phyloP scores from a whole-genome alignment of 2,797 vertebrate species.

The Diplodus puntazzo region DNA sequence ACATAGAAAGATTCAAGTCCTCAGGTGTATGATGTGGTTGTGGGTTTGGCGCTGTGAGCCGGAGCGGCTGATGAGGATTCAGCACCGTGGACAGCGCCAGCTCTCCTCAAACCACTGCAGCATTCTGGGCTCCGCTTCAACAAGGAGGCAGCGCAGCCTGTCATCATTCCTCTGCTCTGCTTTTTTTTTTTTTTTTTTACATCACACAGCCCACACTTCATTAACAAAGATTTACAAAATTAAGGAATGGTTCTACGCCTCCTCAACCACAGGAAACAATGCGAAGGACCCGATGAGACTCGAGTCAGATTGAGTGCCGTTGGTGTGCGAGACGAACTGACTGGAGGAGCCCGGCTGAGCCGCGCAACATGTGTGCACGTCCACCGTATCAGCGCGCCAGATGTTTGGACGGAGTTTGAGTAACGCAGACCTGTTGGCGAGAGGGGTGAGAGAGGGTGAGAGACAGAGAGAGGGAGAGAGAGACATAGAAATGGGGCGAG shows the following conservation, averaged over 20 bases:
- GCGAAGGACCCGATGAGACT: neutral
- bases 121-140: conserved; percentile 12
- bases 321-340: neutral
- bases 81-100: conserved; percentile 63
- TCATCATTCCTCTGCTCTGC: neutral
- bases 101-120: conserved; percentile 41
- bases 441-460: neutral
- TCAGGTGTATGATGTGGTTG: neutral
- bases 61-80: conserved; percentile 43
- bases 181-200: too few relatives aligned
- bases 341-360: neutral
- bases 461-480: neutral
- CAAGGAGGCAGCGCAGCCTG: neutral
- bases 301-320: neutral
- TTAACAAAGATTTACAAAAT: neutral
- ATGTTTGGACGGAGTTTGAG: conserved; percentile 3
- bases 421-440: neutral
- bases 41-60: neutral
- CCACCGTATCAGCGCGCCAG: neutral
- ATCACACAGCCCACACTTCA: neutral
- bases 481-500: too few relatives aligned
- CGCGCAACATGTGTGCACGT: conserved; percentile 63
- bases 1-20: conserved; percentile 11
- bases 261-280: too few relatives aligned
- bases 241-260: neutral